These are phyloP conservation scores for Brachylomia viminalis DNA, from an alignment of 2,888 invertebrate species.

Conservation along the genomic window DNA sequence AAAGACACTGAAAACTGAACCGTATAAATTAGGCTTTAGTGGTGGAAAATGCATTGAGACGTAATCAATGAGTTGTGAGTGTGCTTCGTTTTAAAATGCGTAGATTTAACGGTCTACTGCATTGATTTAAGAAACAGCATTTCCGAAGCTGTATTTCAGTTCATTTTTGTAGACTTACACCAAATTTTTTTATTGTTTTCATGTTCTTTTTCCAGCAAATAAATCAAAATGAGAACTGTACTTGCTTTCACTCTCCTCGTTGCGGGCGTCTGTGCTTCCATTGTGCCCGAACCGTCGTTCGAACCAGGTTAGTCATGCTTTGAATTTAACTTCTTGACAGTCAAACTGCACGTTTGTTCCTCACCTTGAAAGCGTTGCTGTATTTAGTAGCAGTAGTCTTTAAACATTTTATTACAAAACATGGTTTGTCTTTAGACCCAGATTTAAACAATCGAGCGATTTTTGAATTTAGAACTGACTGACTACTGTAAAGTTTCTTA, in stretches of 20 bases:
- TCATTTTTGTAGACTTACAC: too few species aligned
- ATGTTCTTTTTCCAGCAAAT: not conserved
- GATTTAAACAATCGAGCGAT: not conserved
- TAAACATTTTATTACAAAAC: not conserved
- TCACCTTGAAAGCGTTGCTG: not conserved
- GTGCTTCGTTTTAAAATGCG: too few species aligned
- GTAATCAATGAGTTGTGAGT: too few species aligned
- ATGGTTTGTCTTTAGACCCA: not conserved
- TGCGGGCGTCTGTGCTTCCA: conserved; percentile 68
- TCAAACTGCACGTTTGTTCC: not conserved
- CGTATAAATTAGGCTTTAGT: too few species aligned
- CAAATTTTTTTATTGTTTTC: too few species aligned
- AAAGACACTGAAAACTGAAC: too few species aligned
- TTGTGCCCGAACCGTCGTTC: not conserved
- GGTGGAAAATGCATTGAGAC: too few species aligned
- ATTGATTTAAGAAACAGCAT: too few species aligned
- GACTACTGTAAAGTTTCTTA: not conserved
- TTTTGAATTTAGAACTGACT: not conserved
- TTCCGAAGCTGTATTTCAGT: too few species aligned
- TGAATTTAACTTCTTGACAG: not conserved
- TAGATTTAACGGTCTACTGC: too few species aligned
- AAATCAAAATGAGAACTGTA: conserved; percentile 73
- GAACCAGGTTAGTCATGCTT: conserved; percentile 4
- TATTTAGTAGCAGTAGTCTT: not conserved
- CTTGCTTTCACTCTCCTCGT: conserved; percentile 71